A percentile compares a stretch with the other conserved stretches of the same genome.
These are phyloP conservation scores for Tenthredo scrophulariae DNA, from an alignment of 2,888 invertebrate species.

Conservation along the genomic window DNA sequence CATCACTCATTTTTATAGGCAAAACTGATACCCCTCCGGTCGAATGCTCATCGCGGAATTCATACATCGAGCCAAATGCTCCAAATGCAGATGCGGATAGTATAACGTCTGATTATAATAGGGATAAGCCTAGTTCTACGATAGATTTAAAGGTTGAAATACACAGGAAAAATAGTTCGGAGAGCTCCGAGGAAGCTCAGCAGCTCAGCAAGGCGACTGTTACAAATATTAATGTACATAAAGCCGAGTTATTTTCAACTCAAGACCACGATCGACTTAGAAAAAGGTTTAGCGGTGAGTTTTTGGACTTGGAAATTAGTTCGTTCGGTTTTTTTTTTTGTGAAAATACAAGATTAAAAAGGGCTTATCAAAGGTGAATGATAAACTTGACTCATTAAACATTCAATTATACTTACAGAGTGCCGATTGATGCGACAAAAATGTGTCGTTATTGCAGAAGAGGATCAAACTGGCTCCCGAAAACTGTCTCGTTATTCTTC, in stretches of 20 bases:
- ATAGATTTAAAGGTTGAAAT: conserved; percentile 95
- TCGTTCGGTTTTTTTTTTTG: not conserved
- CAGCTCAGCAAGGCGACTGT: conserved; percentile 71
- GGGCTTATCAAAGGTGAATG: not conserved
- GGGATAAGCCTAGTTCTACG: conserved; percentile 75
- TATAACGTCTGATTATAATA: conserved; percentile 76
- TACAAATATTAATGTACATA: conserved; percentile 69
- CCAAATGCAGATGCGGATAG: conserved; percentile 76
- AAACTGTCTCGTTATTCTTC: conserved; percentile 73
- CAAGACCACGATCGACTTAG: conserved; percentile 63
- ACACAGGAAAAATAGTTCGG: conserved; percentile 94
- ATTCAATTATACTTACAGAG: conserved; percentile 60
- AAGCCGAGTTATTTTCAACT: conserved; percentile 67
- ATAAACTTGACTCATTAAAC: not conserved
- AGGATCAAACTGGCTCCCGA: conserved; percentile 67
- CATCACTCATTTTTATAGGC: conserved; percentile 61
- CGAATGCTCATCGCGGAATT: conserved; percentile 80
- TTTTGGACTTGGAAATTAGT: not conserved
- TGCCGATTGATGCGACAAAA: conserved; percentile 69
- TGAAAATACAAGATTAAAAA: not conserved
- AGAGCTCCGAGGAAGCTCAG: conserved; percentile 88
- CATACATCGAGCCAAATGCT: conserved; percentile 77
- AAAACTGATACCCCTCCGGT: conserved; percentile 79
- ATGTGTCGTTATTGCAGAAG: conserved; percentile 69
- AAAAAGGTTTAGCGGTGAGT: conserved; percentile 46